phyloP scores from a whole-genome alignment of 2,888 invertebrate species.

The Synanthedon myopaeformis region DNA sequence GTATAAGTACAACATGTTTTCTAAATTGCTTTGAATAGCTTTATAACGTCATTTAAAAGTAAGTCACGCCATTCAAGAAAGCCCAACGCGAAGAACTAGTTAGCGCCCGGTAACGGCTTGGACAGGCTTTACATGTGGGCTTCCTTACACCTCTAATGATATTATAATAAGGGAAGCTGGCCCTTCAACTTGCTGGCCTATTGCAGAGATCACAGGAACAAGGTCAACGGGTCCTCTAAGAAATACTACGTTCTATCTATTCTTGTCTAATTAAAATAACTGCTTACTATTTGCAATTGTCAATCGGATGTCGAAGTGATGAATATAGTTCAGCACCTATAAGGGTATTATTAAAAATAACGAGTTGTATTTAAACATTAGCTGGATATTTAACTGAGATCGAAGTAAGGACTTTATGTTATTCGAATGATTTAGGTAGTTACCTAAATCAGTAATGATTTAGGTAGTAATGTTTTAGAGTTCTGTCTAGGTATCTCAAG shows the following conservation, averaged over 20 bases:
- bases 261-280: not conserved
- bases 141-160: not conserved
- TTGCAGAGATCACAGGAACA: not conserved
- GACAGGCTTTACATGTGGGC: not conserved
- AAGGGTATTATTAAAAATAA: too few relatives aligned
- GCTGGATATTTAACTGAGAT: too few relatives aligned
- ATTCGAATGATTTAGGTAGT: too few relatives aligned
- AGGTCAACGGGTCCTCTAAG: not conserved
- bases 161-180: not conserved
- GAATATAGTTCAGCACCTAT: too few relatives aligned
- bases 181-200: not conserved
- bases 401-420: too few relatives aligned
- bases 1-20: too few relatives aligned
- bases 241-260: not conserved
- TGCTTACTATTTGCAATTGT: not conserved
- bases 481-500: too few relatives aligned
- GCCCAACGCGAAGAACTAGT: not conserved
- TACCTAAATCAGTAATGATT: too few relatives aligned
- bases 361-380: too few relatives aligned
- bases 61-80: not conserved
- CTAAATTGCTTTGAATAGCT: too few relatives aligned
- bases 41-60: not conserved
- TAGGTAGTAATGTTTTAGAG: too few relatives aligned
- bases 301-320: too few relatives aligned
- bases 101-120: not conserved